A percentile compares a stretch with the other conserved stretches of the same genome.
phyloP scores from a whole-genome alignment of 2,888 invertebrate species.

The Cephus pulcher region DNA sequence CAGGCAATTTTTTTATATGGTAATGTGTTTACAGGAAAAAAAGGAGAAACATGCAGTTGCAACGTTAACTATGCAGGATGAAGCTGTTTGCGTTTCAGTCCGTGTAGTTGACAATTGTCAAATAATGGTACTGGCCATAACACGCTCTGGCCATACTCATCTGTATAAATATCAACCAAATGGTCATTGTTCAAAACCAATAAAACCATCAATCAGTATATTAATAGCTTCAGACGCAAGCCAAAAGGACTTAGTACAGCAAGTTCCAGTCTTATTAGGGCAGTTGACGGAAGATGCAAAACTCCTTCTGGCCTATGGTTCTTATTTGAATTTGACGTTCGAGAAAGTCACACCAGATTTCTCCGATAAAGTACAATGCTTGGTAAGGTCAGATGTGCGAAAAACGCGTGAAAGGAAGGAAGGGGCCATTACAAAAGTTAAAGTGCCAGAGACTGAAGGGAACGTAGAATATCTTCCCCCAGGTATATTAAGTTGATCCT shows the following conservation, averaged over 20 bases:
- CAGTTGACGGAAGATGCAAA: constrained; percentile 52
- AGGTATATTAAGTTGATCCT: constrained; percentile 44
- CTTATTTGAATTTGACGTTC: constrained; percentile 47
- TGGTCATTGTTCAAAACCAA: constrained; percentile 75
- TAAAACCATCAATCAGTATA: constrained; percentile 74
- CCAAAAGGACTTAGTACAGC: constrained; percentile 67
- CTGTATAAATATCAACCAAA: constrained; percentile 82
- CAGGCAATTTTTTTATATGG: not conserved
- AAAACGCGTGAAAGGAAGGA: constrained; percentile 56
- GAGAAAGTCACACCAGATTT: constrained; percentile 58
- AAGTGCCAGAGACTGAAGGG: constrained; percentile 64
- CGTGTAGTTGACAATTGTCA: constrained; percentile 68
- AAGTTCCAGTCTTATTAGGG: constrained; percentile 70
- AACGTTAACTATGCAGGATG: constrained; percentile 78
- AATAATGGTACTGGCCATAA: constrained; percentile 71
- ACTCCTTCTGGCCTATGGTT: constrained; percentile 55
- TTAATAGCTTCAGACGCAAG: constrained; percentile 71
- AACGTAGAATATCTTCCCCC: constrained; percentile 69
- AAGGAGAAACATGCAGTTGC: constrained; percentile 69
- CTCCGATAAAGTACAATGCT: constrained; percentile 67
- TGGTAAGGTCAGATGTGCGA: constrained; percentile 66
- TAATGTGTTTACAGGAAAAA: constrained; percentile 46
- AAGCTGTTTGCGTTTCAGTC: constrained; percentile 70
- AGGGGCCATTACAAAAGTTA: constrained; percentile 63
- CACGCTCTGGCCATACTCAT: constrained; percentile 83